Conservation (phyloP, 2,888 invertebrate genomes). For the Cremastinae sp. region DNA sequence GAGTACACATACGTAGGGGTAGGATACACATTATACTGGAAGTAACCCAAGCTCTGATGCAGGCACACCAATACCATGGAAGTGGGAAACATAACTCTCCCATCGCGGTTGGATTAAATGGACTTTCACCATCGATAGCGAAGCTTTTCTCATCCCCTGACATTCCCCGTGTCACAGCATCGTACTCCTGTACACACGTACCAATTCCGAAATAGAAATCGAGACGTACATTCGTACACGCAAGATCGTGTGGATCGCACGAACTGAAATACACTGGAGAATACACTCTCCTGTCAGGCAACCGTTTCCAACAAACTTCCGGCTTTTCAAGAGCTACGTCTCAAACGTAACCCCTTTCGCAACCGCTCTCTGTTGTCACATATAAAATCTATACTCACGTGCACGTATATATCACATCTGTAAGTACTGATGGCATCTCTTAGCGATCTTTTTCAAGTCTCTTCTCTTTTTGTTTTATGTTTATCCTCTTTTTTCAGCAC, state of each 20-base stretch:
- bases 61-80: slow-evolving; percentile 21
- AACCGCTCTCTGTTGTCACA: background rate
- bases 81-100: slow-evolving; percentile 21
- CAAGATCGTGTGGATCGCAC: background rate
- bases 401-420: no score
- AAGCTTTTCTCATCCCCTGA: slow-evolving; percentile 25
- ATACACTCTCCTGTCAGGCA: slow-evolving; percentile 43
- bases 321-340: slow-evolving; percentile 41
- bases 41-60: slow-evolving; percentile 14
- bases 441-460: no score
- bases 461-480: background rate
- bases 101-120: slow-evolving; percentile 23
- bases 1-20: background rate
- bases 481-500: no score
- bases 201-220: background rate
- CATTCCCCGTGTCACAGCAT: background rate
- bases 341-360: slow-evolving; percentile 30
- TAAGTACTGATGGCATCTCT: background rate
- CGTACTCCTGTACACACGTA: background rate
- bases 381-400: no score
- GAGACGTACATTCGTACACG: background rate
- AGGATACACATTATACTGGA: background rate
- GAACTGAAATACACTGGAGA: slow-evolving; percentile 32
- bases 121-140: slow-evolving; percentile 44
- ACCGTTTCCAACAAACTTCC: slow-evolving; percentile 55